Percentiles rank a stretch among this genome's conserved stretches.
Conservation (phyloP, 2,797 vertebrate genomes). For the Vireo griseus region DNA sequence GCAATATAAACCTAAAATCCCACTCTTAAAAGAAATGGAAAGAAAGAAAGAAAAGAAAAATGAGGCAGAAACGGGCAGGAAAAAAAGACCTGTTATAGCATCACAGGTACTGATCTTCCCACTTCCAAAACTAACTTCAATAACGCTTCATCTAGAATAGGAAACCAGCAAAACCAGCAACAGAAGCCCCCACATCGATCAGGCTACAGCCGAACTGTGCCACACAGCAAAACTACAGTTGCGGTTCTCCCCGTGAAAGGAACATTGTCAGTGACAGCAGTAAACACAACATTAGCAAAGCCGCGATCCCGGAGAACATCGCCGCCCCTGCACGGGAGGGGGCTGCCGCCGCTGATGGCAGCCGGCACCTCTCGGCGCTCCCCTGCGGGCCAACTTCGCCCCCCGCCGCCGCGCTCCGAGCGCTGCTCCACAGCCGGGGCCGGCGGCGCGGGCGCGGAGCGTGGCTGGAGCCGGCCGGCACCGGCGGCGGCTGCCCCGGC, state of each 20-base stretch:
- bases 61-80: fast-evolving
- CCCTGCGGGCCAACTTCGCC: conserved; percentile 13
- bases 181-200: neutral
- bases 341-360: neutral
- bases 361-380: neutral
- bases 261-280: neutral
- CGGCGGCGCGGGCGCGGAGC: neutral
- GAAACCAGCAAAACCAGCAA: neutral
- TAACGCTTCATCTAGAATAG: neutral
- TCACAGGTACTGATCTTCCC: neutral
- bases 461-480: neutral
- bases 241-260: neutral
- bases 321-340: neutral
- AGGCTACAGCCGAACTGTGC: neutral
- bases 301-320: neutral
- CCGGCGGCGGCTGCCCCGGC: neutral
- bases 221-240: neutral
- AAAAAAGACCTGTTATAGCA: neutral
- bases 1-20: neutral
- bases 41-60: neutral
- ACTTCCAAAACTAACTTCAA: conserved; percentile 61
- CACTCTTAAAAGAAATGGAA: neutral
- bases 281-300: neutral
- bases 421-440: neutral
- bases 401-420: neutral